Percentiles rank a stretch among this genome's conserved stretches.
Evolutionary conservation across 2,888 invertebrate species (phyloP).

Genomic region (Parthenolecanium corni): DNA sequence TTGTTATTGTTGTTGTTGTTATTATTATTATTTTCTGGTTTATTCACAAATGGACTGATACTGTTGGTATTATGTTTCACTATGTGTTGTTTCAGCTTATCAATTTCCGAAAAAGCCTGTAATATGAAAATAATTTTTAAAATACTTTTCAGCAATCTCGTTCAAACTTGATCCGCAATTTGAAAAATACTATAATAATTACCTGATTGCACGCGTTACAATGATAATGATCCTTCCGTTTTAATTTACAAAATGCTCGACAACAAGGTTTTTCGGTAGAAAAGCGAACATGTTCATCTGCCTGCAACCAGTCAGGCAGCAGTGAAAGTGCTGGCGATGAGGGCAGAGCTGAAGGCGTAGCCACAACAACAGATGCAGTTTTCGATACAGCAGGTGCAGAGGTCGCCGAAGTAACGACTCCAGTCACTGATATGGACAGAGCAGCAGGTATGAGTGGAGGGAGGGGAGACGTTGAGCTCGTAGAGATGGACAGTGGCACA

Average conservation of each 20-base stretch:
- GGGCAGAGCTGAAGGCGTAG: background rate
- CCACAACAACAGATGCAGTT: background rate
- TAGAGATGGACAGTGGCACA: background rate
- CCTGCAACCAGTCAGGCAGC: conserved; percentile 37
- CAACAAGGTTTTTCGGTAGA: conserved; percentile 57
- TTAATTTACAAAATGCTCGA: conserved; percentile 66
- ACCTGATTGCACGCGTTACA: conserved; percentile 67
- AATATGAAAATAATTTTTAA: too few species aligned
- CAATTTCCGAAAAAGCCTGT: conserved; percentile 58
- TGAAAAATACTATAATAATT: conserved; percentile 28
- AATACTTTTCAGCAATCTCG: too few species aligned
- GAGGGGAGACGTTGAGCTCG: too few species aligned
- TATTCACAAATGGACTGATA: conserved; percentile 38
- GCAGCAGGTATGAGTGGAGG: too few species aligned
- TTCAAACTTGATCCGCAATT: too few species aligned
- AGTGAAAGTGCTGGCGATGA: conserved; percentile 10
- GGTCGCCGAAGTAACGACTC: too few species aligned
- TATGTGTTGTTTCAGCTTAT: conserved; percentile 55
- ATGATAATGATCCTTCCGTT: conserved; percentile 64
- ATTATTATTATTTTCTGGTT: conserved; percentile 37
- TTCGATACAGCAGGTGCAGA: background rate
- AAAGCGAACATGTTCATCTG: conserved; percentile 44
- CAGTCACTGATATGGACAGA: too few species aligned
- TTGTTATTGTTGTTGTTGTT: conserved; percentile 29
- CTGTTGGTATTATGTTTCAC: conserved; percentile 55